These are phyloP conservation scores for Macropis europaea DNA, from an alignment of 2,888 invertebrate species.

Conservation along the genomic window DNA sequence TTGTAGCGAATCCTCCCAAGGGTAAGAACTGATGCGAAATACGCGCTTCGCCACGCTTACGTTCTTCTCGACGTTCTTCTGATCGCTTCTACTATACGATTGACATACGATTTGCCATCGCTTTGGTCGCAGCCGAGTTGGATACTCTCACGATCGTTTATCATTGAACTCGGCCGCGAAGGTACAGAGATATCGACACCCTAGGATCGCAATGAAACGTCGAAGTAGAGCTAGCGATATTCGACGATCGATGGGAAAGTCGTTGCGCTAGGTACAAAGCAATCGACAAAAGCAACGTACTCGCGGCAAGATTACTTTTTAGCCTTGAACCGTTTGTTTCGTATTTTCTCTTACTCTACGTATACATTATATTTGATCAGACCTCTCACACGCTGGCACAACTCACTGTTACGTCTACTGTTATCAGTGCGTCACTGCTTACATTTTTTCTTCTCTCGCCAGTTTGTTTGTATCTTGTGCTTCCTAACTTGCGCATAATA, in stretches of 20 bases:
- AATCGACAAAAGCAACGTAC: no score
- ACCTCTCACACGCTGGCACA: conserved; percentile 50
- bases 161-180: no score
- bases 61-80: conserved; percentile 22
- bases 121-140: background rate
- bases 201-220: background rate
- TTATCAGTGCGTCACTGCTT: conserved; percentile 48
- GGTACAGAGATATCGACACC: no score
- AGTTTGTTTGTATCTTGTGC: conserved; percentile 40
- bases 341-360: conserved; percentile 12
- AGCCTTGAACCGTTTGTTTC: no score
- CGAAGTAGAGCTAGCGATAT: background rate
- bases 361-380: conserved; percentile 7
- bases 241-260: no score
- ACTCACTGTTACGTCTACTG: conserved; percentile 34
- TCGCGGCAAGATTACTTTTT: no score
- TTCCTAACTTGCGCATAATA: conserved; percentile 49
- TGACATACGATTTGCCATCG: conserved; percentile 9
- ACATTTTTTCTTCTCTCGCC: conserved; percentile 50
- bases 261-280: no score
- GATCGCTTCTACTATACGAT: conserved; percentile 22
- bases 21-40: conserved; percentile 80
- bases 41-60: conserved; percentile 41
- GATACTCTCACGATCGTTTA: no score
- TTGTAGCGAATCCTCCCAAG: conserved; percentile 88